Evolutionary conservation across 2,888 invertebrate species (phyloP).

Genomic region (Diploptera punctata): DNA sequence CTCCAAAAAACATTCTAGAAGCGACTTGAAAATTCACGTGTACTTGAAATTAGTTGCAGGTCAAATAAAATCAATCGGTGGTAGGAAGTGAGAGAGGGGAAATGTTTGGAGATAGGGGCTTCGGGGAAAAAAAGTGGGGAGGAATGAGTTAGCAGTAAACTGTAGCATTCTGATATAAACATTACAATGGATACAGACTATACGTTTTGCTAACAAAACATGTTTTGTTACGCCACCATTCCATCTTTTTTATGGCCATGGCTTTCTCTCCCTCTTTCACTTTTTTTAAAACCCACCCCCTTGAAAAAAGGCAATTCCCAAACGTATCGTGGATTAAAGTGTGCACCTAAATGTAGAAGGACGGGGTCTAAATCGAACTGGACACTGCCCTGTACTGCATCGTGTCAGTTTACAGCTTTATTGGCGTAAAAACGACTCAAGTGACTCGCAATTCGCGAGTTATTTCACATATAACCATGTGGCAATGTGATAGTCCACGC

Average conservation of each 20-base stretch:
- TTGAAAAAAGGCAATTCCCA: constrained; percentile 23
- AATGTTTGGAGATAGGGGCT: not conserved
- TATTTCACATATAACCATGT: too few species aligned
- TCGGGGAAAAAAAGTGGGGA: not conserved
- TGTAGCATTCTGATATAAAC: not conserved
- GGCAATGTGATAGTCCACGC: too few species aligned
- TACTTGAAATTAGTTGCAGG: constrained; percentile 23
- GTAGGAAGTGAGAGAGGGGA: too few species aligned
- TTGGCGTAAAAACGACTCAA: not conserved
- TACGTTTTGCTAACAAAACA: constrained; percentile 29
- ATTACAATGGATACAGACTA: constrained; percentile 21
- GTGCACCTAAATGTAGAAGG: constrained; percentile 26
- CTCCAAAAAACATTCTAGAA: not conserved
- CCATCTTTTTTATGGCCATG: constrained; percentile 27
- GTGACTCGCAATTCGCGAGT: too few species aligned
- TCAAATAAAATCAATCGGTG: constrained; percentile 23
- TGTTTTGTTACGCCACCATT: constrained; percentile 27
- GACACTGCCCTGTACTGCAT: constrained; percentile 1
- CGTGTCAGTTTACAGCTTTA: not conserved
- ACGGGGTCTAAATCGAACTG: constrained; percentile 25
- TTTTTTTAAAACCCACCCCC: not conserved
- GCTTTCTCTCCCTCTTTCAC: not conserved
- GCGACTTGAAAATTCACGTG: constrained; percentile 18
- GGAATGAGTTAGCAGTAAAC: not conserved
- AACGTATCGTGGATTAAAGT: constrained; percentile 28